Evolutionary conservation across 1,140 invertebrate species (phyloP), one percentile per base, ranked within the genome.

Genomic region (Schlechtendalia chinensis): DNA sequence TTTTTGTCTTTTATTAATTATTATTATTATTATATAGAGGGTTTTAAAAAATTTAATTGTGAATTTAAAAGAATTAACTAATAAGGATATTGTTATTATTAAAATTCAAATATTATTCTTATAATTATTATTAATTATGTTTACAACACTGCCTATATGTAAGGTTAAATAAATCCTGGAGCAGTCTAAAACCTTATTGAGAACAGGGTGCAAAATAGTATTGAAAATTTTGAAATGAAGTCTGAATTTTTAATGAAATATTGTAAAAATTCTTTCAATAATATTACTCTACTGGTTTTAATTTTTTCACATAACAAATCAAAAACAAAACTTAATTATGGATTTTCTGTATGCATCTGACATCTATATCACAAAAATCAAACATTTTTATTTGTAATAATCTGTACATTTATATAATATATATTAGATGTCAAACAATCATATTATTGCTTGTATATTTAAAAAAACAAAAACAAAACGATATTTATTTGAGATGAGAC

Each of bases 151-250:
- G 72, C 54, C 54, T 75, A 59, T 45, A 45, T 24, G 8, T 75
- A 50, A 75, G 22, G n/a, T 75, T 45, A 45, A 22, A 59, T 45
- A 39, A 11, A 59, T 45, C 29, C 72, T 22, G 22, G 12, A 77
- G 72, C 72, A 77, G 56, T 77, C 32, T 45, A 39, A 58, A 77
- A 77, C 54, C 32, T 77, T 32, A n/a, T 74, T n/a, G 56, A 56
- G 24, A 53, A 54, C 50, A n/a, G 24, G 50, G 50, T 72, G 27
- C 50, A 72, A 54, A 1, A 11, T 54, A 53, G 24, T 54, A 27
- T 54, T 53, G 17, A 16, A 72, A 29, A 53, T 10, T 45, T 54
- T 54, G 27, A 72, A 24, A 53, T 29, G 11, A 54, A 72, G 69
- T 72, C 69, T 72, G 69, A 72, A n/a, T n/a, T 32, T 50, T 53